These are phyloP conservation scores for Alentia gelatinosa DNA, from an alignment of 2,888 invertebrate genomes.

Conservation along the genomic window DNA sequence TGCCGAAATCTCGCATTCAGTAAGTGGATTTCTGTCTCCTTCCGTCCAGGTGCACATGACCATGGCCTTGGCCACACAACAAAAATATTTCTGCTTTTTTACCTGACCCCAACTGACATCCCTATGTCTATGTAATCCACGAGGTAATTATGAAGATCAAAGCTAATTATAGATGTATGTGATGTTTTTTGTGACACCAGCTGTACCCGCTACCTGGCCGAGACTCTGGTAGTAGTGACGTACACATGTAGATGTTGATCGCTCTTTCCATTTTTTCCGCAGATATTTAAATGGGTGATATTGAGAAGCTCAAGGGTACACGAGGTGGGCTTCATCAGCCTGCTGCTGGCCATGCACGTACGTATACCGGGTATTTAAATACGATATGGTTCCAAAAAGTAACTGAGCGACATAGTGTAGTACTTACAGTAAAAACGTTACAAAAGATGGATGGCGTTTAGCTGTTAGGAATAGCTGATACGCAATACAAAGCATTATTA, in stretches of 20 bases:
- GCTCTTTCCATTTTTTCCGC: neutral
- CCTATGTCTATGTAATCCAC: neutral
- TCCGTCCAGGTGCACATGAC: neutral
- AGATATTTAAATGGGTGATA: constrained; percentile 16
- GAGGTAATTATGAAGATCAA: neutral
- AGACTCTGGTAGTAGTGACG: too few relatives aligned
- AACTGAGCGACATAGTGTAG: too few relatives aligned
- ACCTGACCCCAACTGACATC: too few relatives aligned
- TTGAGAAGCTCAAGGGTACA: neutral
- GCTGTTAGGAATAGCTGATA: too few relatives aligned
- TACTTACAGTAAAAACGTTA: too few relatives aligned
- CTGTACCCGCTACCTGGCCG: too few relatives aligned
- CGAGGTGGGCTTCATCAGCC: neutral
- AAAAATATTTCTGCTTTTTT: too few relatives aligned
- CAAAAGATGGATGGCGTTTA: too few relatives aligned
- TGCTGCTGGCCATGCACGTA: neutral
- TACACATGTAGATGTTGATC: too few relatives aligned
- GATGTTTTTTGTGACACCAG: too few relatives aligned
- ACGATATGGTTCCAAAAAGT: too few relatives aligned
- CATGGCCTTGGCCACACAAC: neutral
- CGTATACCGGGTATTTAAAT: neutral
- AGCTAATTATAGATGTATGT: neutral
- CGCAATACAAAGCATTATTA: too few relatives aligned
- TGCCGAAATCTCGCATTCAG: neutral
- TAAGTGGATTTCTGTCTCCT: neutral